Conservation (phyloP, 2,113 vertebrate species). For the Gadus chalcogrammus region DNA sequence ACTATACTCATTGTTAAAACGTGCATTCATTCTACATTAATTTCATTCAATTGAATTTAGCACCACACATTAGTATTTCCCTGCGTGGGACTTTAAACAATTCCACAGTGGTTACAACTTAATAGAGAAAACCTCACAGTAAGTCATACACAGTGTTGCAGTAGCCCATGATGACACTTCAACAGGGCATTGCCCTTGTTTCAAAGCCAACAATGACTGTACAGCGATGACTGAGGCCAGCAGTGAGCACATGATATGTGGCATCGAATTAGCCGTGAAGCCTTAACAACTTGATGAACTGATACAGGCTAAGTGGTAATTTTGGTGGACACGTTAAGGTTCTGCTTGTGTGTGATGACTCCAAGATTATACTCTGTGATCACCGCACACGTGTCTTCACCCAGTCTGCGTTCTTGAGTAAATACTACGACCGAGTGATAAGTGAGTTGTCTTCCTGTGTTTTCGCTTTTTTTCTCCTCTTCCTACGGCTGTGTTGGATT, state of each 20-base stretch:
- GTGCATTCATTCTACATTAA: too few species aligned
- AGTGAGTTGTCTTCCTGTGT: too few species aligned
- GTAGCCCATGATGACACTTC: conserved; percentile 10
- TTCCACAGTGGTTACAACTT: conserved; percentile 25
- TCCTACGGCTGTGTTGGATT: too few species aligned
- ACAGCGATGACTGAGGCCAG: conserved; percentile 25
- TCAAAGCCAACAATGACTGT: conserved; percentile 32
- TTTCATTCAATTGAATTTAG: too few species aligned
- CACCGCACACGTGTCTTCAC: too few species aligned
- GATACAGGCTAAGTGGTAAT: conserved; percentile 12
- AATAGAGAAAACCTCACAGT: conserved; percentile 47
- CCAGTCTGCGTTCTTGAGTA: too few species aligned
- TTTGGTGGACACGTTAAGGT: conserved; percentile 29
- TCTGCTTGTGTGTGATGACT: conserved; percentile 24
- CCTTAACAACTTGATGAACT: conserved; percentile 47
- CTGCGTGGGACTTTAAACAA: conserved; percentile 10
- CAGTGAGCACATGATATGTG: conserved; percentile 5
- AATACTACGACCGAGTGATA: too few species aligned
- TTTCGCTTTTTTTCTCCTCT: too few species aligned
- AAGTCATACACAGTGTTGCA: conserved; percentile 22
- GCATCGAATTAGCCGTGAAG: conserved; percentile 27
- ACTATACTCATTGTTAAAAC: too few species aligned
- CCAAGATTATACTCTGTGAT: conserved; percentile 31
- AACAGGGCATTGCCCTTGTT: conserved; percentile 33
- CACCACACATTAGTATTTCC: too few species aligned